Percentiles rank a stretch among this genome's conserved stretches.
phyloP scores from a whole-genome alignment of 2,888 invertebrate genomes.

The Tortricodes alternella region DNA sequence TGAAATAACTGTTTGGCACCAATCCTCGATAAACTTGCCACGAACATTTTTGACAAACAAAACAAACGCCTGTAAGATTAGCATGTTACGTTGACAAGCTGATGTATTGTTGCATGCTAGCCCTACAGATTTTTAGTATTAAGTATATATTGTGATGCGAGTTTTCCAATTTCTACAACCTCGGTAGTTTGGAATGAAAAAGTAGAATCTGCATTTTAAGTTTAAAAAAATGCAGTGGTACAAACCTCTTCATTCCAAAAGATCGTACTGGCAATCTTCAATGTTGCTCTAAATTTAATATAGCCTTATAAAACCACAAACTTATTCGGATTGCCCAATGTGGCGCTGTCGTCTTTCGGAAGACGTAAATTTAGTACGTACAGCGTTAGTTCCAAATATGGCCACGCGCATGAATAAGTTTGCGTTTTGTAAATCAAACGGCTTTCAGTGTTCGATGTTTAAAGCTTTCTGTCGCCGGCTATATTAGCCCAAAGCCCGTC shows the following conservation, averaged over 20 bases:
- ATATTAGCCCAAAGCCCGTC: slow-evolving; percentile 57
- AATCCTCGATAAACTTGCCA: slow-evolving; percentile 15
- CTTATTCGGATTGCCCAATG: background rate
- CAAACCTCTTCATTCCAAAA: background rate
- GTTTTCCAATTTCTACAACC: slow-evolving; percentile 5
- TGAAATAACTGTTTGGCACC: background rate
- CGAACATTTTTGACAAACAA: slow-evolving; percentile 3
- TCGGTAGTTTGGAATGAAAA: background rate
- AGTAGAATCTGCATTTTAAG: background rate
- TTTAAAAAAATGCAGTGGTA: background rate
- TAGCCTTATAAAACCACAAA: background rate
- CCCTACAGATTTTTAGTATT: slow-evolving; percentile 8
- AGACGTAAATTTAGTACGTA: background rate
- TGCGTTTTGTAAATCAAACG: slow-evolving; percentile 34
- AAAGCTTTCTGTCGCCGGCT: slow-evolving; percentile 51
- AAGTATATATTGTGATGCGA: slow-evolving; percentile 9
- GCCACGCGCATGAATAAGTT: background rate
- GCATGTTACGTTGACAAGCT: background rate
- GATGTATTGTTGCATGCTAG: background rate
- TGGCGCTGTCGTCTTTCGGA: background rate
- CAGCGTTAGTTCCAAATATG: background rate
- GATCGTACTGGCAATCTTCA: background rate
- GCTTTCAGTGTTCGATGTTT: slow-evolving; percentile 61
- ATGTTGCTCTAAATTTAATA: background rate
- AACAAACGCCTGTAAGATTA: slow-evolving; percentile 1